Evolutionary conservation across 2,113 vertebrate species (phyloP).

Genomic region (Pampusana beccarii): DNA sequence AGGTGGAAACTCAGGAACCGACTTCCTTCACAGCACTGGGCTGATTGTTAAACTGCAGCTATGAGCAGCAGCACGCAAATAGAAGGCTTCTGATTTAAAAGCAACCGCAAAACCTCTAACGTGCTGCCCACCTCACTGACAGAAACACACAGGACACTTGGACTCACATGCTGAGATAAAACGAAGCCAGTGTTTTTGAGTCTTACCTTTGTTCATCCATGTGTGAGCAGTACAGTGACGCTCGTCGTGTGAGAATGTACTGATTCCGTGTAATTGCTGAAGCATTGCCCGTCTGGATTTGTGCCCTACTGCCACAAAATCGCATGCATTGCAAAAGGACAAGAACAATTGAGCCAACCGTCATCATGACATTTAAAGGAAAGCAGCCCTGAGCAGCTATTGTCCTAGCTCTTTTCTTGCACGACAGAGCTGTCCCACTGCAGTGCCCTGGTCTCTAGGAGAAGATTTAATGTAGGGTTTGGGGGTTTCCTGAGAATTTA

Average conservation of each 20-base stretch:
- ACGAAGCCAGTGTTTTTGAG: not conserved
- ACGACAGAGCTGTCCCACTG: not conserved
- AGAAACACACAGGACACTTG: constrained; percentile 13
- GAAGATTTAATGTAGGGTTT: not conserved
- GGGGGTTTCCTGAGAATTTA: not conserved
- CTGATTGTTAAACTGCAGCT: not conserved
- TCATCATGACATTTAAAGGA: not conserved
- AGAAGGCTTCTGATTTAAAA: not conserved
- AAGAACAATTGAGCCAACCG: constrained; percentile 46
- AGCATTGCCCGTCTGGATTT: constrained; percentile 87
- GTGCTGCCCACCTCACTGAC: not conserved
- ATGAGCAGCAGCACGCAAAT: not conserved
- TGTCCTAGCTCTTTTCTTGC: not conserved
- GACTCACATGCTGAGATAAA: not conserved
- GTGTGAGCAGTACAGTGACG: constrained; percentile 75
- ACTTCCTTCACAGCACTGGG: not conserved
- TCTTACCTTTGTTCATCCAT: constrained; percentile 84
- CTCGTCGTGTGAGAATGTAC: constrained; percentile 85
- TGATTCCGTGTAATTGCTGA: constrained; percentile 87
- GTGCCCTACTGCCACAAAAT: constrained; percentile 77
- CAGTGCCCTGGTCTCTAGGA: not conserved
- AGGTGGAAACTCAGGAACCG: not conserved
- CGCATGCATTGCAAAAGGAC: constrained; percentile 68
- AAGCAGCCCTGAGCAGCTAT: not conserved
- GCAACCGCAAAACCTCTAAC: not conserved